Conservation (phyloP, 2,113 vertebrate genomes). For the Nothoprocta pentlandii region DNA sequence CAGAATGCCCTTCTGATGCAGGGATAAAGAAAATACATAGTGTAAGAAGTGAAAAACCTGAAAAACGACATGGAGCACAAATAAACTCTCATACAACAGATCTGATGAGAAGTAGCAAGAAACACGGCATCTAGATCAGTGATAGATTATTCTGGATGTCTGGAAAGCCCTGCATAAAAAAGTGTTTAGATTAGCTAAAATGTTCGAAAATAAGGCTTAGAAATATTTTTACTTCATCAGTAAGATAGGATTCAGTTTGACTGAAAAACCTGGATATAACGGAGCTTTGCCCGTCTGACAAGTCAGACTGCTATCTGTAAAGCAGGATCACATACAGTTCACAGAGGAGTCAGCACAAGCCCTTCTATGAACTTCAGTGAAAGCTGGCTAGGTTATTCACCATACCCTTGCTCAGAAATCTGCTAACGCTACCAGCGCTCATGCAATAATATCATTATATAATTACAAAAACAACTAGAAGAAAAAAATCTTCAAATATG, state of each 20-base stretch:
- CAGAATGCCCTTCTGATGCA: neutral
- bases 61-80: neutral
- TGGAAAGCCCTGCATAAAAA: neutral
- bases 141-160: neutral
- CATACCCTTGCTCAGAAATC: slow-evolving; percentile 5
- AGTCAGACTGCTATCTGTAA: neutral
- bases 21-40: neutral
- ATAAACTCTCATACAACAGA: neutral
- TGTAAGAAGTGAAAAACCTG: neutral
- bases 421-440: neutral
- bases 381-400: neutral
- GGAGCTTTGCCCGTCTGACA: neutral
- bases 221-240: neutral
- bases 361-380: neutral
- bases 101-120: neutral
- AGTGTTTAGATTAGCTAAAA: neutral
- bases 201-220: neutral
- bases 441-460: neutral
- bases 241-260: neutral
- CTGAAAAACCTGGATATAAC: neutral
- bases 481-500: neutral
- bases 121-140: neutral
- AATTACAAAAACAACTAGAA: neutral
- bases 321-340: neutral
- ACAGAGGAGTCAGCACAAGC: neutral